Evolutionary conservation across 2,113 vertebrate species (phyloP).

Genomic region (Sitta europaea): DNA sequence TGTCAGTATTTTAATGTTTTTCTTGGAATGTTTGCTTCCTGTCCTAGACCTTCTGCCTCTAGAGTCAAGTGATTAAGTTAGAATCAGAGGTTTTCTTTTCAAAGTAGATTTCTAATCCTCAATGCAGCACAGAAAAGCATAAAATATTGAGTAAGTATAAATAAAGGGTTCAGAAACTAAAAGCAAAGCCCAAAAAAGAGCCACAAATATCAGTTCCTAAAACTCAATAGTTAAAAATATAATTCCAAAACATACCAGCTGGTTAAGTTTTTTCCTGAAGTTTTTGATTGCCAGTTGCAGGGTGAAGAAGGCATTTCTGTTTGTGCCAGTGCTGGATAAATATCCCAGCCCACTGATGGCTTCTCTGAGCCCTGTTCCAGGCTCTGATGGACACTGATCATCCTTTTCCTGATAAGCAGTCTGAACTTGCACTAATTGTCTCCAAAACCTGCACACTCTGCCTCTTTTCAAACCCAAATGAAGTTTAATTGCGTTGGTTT

Average conservation of each 20-base stretch:
- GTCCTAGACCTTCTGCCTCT: background rate
- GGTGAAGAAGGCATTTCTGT: background rate
- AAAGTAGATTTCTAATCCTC: background rate
- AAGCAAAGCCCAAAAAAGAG: background rate
- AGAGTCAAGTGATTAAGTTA: background rate
- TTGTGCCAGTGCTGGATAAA: background rate
- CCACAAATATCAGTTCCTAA: background rate
- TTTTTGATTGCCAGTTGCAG: background rate
- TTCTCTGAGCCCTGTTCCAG: background rate
- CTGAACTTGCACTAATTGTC: background rate
- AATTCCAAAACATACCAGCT: background rate
- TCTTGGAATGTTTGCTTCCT: background rate
- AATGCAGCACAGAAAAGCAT: background rate
- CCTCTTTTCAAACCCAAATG: background rate
- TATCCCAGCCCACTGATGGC: background rate
- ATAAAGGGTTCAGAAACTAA: background rate
- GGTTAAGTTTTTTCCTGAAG: background rate
- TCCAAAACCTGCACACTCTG: background rate
- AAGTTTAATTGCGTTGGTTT: background rate
- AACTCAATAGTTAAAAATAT: background rate
- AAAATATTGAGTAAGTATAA: background rate
- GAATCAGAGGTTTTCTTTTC: background rate
- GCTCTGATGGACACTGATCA: background rate
- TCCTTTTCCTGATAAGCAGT: background rate
- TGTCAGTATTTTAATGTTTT: background rate